Evolutionary conservation across 2,113 vertebrate genomes (phyloP), one percentile per base, ranked within the genome.

Genomic region (Petrocephalus microphthalmus): DNA sequence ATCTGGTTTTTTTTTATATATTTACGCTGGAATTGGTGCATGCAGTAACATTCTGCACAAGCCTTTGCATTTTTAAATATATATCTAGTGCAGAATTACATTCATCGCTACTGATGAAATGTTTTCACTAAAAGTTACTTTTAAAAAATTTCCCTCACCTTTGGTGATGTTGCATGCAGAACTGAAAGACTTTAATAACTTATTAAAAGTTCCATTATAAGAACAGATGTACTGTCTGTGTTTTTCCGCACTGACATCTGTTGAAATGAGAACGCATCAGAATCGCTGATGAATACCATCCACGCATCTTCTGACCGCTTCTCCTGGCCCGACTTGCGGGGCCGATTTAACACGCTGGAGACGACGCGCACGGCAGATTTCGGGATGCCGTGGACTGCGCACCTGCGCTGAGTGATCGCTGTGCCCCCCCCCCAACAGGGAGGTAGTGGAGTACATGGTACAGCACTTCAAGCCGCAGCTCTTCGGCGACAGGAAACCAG

Each of bases 361-460:
- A 78, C 6, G 15, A 78, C 5, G 6, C 37, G 42, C 5, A 17
- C 25, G 33, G 71, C 71, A 42, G 29, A 19, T 74, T 2, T 4
- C 7, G n/a, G 15, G 15, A 7, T 13, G 71, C 60, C 10, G 1
- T 25, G 60, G 3, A 29, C 10, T 3, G 60, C 3, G 10, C 60
- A 29, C 10, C 25, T 0, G 3, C 60, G 3, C n/a, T 67, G 25
- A 67, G 22, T 49, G 81, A 83, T 49, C 33, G 25, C 19, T 51
- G 5, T 25, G 60, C 89, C 0, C 3, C 88, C 19, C 89, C 74
- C 37, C 37, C 0, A 11, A 0, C 94, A 99, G 98, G 95, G 98
- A 99, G 93, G 99, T 99, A 0, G 99, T 99, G 95, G 99, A 99
- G 91, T 99, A 99, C 94, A 99, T 99, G 99, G 99, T 99, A 81